Evolutionary conservation across 2,888 invertebrate species (phyloP).

Genomic region (Euproctis similis): DNA sequence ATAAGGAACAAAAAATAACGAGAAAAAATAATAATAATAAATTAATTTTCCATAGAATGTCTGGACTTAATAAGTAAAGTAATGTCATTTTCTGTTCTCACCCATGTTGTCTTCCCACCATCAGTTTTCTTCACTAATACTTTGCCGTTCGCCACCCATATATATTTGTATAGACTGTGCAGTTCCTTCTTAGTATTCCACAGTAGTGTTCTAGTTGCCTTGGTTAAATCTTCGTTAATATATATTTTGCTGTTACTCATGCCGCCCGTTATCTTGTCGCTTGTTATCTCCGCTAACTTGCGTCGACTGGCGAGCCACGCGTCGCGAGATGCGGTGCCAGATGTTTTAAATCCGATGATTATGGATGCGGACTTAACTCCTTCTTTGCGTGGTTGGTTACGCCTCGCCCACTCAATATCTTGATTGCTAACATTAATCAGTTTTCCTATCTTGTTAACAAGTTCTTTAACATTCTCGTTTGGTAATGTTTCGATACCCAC

Average conservation of each 20-base stretch:
- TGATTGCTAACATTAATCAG: background rate
- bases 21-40: too few species aligned
- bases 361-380: background rate
- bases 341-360: background rate
- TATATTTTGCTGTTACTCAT: background rate
- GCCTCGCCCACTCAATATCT: constrained; percentile 2
- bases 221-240: too few species aligned
- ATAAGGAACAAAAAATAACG: background rate
- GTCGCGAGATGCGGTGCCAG: background rate
- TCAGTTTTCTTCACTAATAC: constrained; percentile 1
- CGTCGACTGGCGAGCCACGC: constrained; percentile 2
- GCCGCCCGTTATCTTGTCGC: background rate
- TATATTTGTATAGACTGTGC: background rate
- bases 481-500: background rate
- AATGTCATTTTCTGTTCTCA: background rate
- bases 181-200: constrained; percentile 3
- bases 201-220: background rate
- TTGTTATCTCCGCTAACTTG: background rate
- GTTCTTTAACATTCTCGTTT: background rate
- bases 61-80: background rate
- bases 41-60: too few species aligned
- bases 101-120: background rate
- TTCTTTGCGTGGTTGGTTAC: background rate
- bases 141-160: constrained; percentile 2
- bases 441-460: background rate